These are phyloP conservation scores for Australoheros scitulus DNA, from an alignment of 2,113 vertebrate species.

Conservation along the genomic window DNA sequence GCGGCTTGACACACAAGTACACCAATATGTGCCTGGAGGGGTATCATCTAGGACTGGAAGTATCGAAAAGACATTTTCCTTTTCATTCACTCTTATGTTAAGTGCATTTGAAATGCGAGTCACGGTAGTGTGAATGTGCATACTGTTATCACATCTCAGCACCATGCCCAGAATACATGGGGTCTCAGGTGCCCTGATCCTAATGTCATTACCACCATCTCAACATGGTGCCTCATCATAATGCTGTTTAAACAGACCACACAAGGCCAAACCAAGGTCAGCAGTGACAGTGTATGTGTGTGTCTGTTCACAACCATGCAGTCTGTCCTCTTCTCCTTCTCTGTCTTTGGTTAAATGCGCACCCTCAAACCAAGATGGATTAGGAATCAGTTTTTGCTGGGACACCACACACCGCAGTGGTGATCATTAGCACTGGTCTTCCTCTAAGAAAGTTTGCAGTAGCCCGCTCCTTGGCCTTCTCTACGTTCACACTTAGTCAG, in stretches of 20 bases:
- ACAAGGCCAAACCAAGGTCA: slow-evolving; percentile 18
- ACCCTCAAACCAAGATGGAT: background rate
- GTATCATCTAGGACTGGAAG: background rate
- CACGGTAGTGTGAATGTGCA: background rate
- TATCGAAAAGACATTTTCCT: background rate
- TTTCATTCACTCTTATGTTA: background rate
- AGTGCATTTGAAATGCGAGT: background rate
- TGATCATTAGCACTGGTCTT: background rate
- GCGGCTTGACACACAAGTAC: background rate
- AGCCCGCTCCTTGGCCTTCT: background rate
- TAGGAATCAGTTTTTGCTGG: background rate
- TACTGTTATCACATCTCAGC: background rate
- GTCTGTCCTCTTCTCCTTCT: background rate
- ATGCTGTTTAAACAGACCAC: slow-evolving; percentile 10
- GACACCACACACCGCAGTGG: background rate
- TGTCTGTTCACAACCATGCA: background rate
- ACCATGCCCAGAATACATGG: background rate
- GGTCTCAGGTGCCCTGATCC: slow-evolving; percentile 26
- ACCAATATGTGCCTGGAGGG: background rate
- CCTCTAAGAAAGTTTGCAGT: background rate
- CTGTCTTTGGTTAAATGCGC: background rate
- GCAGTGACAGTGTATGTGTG: background rate
- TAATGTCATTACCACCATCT: slow-evolving; percentile 38
- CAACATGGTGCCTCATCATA: slow-evolving; percentile 22
- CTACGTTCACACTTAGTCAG: background rate